Conservation (phyloP, 2,888 invertebrate species). For the Campoplex capitator region DNA sequence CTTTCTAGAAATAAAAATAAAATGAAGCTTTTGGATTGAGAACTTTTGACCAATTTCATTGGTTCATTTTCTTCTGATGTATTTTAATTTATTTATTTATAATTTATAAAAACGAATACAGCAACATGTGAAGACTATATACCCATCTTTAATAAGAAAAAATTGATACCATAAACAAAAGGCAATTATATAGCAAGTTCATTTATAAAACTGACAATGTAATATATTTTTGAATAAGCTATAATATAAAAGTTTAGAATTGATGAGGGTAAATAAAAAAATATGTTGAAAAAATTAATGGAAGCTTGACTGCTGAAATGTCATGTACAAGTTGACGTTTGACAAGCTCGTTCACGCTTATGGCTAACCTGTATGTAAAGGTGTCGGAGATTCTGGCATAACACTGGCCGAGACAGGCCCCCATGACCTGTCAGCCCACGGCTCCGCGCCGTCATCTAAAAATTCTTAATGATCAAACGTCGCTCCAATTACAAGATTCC, state of each 20-base stretch:
- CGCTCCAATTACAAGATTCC: slow-evolving; percentile 12
- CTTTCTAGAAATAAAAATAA: too few relatives aligned
- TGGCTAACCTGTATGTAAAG: slow-evolving; percentile 79
- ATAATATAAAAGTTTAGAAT: too few relatives aligned
- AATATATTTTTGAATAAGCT: neutral
- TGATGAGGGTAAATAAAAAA: neutral
- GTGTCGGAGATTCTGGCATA: slow-evolving; percentile 82
- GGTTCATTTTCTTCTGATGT: too few relatives aligned
- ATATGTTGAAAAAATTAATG: neutral
- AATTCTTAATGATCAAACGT: slow-evolving; percentile 60
- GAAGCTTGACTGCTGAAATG: neutral
- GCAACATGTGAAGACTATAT: too few relatives aligned
- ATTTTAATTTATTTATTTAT: too few relatives aligned
- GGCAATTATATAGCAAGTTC: neutral
- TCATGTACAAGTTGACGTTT: neutral
- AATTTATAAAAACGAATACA: too few relatives aligned
- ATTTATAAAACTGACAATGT: neutral
- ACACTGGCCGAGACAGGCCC: slow-evolving; percentile 86
- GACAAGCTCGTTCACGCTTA: neutral
- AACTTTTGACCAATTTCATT: too few relatives aligned
- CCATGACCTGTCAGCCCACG: slow-evolving; percentile 84
- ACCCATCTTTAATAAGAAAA: too few relatives aligned
- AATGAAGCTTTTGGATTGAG: too few relatives aligned
- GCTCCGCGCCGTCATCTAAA: slow-evolving; percentile 79
- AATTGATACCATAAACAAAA: too few relatives aligned